Evolutionary conservation across 2,797 vertebrate genomes (phyloP).

Genomic region (Aplochiton taeniatus): DNA sequence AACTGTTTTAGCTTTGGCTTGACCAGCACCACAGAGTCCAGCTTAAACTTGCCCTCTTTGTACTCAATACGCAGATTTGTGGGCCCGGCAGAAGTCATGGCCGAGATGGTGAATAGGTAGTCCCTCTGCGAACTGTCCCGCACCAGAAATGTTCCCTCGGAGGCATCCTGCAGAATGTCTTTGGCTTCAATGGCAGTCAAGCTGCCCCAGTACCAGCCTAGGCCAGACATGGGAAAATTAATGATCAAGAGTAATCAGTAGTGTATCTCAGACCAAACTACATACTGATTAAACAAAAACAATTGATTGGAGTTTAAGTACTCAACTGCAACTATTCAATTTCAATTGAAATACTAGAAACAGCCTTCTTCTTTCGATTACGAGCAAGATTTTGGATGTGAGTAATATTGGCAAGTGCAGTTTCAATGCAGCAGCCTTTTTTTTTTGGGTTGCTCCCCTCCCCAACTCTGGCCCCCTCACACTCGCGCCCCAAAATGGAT

Average conservation of each 20-base stretch:
- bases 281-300: background rate
- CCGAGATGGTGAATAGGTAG: conserved; percentile 94
- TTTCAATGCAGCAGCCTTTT: background rate
- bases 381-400: too few relatives aligned
- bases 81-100: conserved; percentile 93
- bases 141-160: conserved; percentile 93
- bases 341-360: too few relatives aligned
- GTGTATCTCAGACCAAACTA: background rate
- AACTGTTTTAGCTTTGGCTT: conserved; percentile 91
- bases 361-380: too few relatives aligned
- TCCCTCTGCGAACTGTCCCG: conserved; percentile 93
- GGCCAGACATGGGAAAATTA: background rate
- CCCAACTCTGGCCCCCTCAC: background rate
- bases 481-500: conserved; percentile 7
- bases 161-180: conserved; percentile 86
- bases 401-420: background rate
- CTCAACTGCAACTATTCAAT: too few relatives aligned
- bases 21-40: conserved; percentile 93
- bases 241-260: background rate
- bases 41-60: conserved; percentile 91
- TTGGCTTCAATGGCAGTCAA: conserved; percentile 92
- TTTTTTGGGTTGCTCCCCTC: too few relatives aligned
- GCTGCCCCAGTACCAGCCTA: conserved; percentile 97
- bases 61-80: conserved; percentile 95
- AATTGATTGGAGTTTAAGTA: too few relatives aligned